Conservation (phyloP, 2,797 vertebrate genomes). For the Myotis myotis region DNA sequence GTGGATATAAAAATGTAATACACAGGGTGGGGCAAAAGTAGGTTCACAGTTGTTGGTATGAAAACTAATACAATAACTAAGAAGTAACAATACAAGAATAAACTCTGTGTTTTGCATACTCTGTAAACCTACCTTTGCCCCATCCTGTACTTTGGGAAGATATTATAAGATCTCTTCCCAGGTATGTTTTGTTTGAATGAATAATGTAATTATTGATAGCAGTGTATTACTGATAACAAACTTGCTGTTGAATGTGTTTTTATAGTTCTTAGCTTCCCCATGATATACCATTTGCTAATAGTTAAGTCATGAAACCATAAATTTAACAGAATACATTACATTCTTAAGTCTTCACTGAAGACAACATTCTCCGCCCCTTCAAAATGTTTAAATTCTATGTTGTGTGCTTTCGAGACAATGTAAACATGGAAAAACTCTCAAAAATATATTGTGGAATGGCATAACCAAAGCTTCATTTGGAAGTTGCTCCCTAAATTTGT, state of each 20-base stretch:
- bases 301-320: conserved; percentile 56
- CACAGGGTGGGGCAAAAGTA: background rate
- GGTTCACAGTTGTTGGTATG: background rate
- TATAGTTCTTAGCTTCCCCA: background rate
- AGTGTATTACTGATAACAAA: conserved; percentile 26
- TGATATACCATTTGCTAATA: conserved; percentile 46
- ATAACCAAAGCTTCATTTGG: background rate
- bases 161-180: background rate
- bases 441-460: conserved; percentile 7
- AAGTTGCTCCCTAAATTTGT: background rate
- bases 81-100: background rate
- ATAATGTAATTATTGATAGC: background rate
- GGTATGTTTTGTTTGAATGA: background rate
- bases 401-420: conserved; percentile 51
- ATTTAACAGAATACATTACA: conserved; percentile 54
- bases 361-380: conserved; percentile 15
- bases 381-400: conserved; percentile 48
- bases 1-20: background rate
- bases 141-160: background rate
- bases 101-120: background rate
- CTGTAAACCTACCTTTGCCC: background rate
- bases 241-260: background rate
- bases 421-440: conserved; percentile 46
- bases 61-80: background rate
- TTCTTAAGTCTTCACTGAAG: conserved; percentile 29